Base-by-base conservation (phyloP, 2,888 invertebrate genomes). In the Oeneis ivallda region DNA sequence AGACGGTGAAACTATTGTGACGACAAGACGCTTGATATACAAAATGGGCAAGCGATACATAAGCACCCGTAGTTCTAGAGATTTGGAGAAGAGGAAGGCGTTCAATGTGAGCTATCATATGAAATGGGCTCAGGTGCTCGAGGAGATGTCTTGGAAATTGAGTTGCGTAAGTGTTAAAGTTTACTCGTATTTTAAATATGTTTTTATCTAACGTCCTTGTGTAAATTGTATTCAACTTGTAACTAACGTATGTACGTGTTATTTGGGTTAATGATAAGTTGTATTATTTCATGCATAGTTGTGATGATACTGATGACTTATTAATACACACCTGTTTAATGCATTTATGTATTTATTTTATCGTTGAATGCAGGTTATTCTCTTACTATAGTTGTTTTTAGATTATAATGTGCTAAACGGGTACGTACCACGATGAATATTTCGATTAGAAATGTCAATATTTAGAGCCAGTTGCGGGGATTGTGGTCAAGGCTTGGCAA, bases 91-190 rank as follows among this genome's bases (percentile, higher is more conserved):
- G 49, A 61, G 69, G 65, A 68, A 65, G 45, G 76, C 78, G 0
- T 76, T 80, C 8, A 71, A 74, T 57, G 71, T 73, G 57, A 87
- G 85, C 71, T 79, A 74, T 62, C 82, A 83, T 47, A 73, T 84
- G 68, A 80, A 78, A 64, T 89, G 89, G 89, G 84, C 80, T 41
- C 86, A 87, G 71, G 89, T 90, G 45, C 70, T 87, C 61, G 87
- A 87, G 68, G 90, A 89, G 69, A 75, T 90, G 43, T 75, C 81
- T 49, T 86, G 84, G 84, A 89, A 85, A 72, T 45, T 82, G 10
- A 79, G 65, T 37, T 70, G 73, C 72, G 88, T 88, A 75, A 88
- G 87, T 88, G 49, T 50, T 45, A 64, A 59, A 62, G 11, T 19
- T 8, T 26, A 9, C 7, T 1, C 10, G 11, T 50, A 19, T 10